These are phyloP conservation scores for Cantharis rufa DNA, from an alignment of 2,888 invertebrate genomes.

Conservation along the genomic window DNA sequence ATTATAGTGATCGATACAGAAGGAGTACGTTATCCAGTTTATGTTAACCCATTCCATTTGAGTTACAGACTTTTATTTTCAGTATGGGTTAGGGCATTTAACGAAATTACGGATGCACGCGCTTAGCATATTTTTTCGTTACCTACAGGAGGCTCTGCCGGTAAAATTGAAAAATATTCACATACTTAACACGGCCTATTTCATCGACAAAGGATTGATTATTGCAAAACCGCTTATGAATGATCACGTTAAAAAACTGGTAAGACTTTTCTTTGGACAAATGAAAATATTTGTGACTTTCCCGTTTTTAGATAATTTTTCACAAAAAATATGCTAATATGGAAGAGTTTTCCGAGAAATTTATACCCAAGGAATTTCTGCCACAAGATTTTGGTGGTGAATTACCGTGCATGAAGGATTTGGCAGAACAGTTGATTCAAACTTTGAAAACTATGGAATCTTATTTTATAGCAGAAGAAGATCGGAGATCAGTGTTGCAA, in stretches of 20 bases:
- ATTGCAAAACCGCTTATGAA: conserved; percentile 63
- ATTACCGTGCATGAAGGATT: neutral
- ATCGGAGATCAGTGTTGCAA: neutral
- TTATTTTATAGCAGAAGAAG: neutral
- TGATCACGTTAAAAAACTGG: conserved; percentile 35
- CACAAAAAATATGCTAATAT: neutral
- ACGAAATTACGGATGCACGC: conserved; percentile 42
- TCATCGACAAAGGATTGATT: conserved; percentile 56
- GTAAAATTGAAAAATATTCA: conserved; percentile 69
- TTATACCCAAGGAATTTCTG: neutral
- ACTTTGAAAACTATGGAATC: neutral
- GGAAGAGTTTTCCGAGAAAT: neutral
- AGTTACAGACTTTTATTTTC: neutral
- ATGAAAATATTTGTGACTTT: neutral
- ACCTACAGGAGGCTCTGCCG: conserved; percentile 71
- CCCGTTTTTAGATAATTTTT: conserved; percentile 60
- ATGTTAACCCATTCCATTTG: neutral
- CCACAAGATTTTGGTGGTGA: neutral
- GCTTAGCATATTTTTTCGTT: conserved; percentile 67
- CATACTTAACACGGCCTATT: conserved; percentile 62
- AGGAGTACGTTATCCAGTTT: conserved; percentile 54
- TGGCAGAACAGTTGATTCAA: neutral
- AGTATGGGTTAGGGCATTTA: conserved; percentile 41
- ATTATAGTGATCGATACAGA: conserved; percentile 71
- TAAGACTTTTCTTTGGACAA: neutral